Evolutionary conservation across 2,797 vertebrate genomes (phyloP).

Genomic region (Chaunax sp.): DNA sequence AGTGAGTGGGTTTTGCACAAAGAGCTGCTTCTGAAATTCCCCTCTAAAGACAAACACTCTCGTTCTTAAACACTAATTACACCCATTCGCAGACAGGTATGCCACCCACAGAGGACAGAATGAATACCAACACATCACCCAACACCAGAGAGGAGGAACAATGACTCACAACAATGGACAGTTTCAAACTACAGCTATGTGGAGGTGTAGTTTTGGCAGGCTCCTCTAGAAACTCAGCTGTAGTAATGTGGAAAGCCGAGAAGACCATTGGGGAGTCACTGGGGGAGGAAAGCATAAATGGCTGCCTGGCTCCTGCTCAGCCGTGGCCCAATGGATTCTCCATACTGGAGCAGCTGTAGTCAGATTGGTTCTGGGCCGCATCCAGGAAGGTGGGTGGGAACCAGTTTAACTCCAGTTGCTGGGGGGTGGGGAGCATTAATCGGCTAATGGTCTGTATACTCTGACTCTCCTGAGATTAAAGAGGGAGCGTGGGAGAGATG

Average conservation of each 20-base stretch:
- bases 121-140: conserved; percentile 57
- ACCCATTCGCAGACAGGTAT: conserved; percentile 50
- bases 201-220: conserved; percentile 64
- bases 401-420: conserved; percentile 40
- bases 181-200: conserved; percentile 37
- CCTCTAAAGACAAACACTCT: conserved; percentile 59
- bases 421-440: conserved; percentile 40
- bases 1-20: conserved; percentile 29
- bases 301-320: conserved; percentile 64
- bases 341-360: conserved; percentile 78
- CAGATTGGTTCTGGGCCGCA: conserved; percentile 60
- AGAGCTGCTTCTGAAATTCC: conserved; percentile 27
- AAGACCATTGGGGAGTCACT: conserved; percentile 45
- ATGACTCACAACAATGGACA: conserved; percentile 51
- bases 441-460: conserved; percentile 50
- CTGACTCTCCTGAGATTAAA: conserved; percentile 38
- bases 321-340: conserved; percentile 78
- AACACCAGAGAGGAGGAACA: conserved; percentile 18
- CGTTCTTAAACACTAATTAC: conserved; percentile 56
- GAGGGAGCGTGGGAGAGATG: conserved; percentile 58
- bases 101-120: conserved; percentile 57
- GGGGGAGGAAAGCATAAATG: conserved; percentile 66
- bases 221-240: conserved; percentile 47
- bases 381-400: conserved; percentile 80
- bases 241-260: conserved; percentile 60